Conservation (phyloP, 2,113 vertebrate genomes). For the Microcebus jonahi region DNA sequence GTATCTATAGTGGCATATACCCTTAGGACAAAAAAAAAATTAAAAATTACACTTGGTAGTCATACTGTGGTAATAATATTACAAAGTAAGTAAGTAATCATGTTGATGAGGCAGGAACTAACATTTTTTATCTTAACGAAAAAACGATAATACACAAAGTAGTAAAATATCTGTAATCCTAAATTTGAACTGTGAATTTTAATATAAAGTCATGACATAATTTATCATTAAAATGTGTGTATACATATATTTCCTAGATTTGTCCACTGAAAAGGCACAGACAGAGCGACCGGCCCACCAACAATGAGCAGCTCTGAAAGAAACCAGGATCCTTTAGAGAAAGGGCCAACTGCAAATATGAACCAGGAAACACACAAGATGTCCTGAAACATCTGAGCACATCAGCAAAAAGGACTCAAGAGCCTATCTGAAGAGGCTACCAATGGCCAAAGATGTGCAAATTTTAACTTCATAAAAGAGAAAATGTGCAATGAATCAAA, state of each 20-base stretch:
- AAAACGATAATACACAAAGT: background rate
- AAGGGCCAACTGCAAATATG: background rate
- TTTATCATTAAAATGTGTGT: background rate
- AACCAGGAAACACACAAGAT: background rate
- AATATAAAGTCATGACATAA: background rate
- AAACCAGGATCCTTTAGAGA: background rate
- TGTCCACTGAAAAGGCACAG: background rate
- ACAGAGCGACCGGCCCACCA: background rate
- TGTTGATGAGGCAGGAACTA: background rate
- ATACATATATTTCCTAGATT: background rate
- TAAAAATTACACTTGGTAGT: background rate
- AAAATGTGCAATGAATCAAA: background rate
- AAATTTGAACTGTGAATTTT: background rate
- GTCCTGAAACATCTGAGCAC: background rate
- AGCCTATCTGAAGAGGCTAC: background rate
- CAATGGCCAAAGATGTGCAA: background rate
- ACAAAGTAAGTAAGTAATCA: background rate
- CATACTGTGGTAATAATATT: background rate
- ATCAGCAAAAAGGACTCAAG: background rate
- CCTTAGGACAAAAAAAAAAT: background rate
- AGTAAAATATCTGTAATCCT: background rate
- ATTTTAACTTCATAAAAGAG: background rate
- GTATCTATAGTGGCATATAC: too few species aligned
- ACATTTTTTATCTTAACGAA: background rate
- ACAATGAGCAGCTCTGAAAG: background rate